A percentile compares a stretch with the other conserved stretches of the same genome.
These are phyloP conservation scores for Cladorhizidae sp. DNA, from an alignment of 37 sponge, comb jelly and placozoan genomes.

Conservation along the genomic window DNA sequence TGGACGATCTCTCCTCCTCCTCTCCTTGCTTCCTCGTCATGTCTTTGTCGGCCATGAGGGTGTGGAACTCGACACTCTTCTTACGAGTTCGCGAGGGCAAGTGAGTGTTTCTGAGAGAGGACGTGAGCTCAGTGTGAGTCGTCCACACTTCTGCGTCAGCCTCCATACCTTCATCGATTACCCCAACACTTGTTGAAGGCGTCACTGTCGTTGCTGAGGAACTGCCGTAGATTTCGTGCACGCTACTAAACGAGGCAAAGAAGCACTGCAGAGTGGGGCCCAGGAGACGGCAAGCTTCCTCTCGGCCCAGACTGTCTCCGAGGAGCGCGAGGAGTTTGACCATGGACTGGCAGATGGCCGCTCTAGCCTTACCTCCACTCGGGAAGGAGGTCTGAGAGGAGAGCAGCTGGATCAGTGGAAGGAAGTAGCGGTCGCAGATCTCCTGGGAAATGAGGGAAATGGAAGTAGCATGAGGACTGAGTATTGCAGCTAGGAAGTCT, in stretches of 20 bases:
- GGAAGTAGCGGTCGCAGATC: constrained; percentile 47
- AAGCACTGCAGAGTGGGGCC: constrained; percentile 34
- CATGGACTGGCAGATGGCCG: constrained; percentile 56
- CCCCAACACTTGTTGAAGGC: too few relatives aligned
- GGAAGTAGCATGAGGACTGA: too few relatives aligned
- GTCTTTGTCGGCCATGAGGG: neutral
- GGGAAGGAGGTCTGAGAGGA: constrained; percentile 72
- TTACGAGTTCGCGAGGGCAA: neutral
- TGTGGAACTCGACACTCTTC: neutral
- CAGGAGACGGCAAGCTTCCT: constrained; percentile 29
- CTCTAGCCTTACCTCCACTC: constrained; percentile 52
- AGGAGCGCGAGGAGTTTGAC: constrained; percentile 50
- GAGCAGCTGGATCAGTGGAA: constrained; percentile 75
- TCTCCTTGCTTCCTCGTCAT: neutral
- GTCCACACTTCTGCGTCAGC: too few relatives aligned
- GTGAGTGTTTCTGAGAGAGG: neutral
- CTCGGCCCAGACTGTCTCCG: constrained; percentile 49
- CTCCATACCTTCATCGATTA: too few relatives aligned
- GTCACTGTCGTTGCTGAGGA: neutral
- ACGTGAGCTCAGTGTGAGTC: too few relatives aligned
- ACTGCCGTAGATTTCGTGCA: neutral
- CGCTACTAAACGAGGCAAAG: constrained; percentile 53
- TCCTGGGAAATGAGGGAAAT: neutral
- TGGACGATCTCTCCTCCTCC: neutral
- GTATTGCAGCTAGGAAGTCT: too few relatives aligned